Conservation (phyloP, 2,888 invertebrate genomes). For the Rhimphoctona megacephalus region DNA sequence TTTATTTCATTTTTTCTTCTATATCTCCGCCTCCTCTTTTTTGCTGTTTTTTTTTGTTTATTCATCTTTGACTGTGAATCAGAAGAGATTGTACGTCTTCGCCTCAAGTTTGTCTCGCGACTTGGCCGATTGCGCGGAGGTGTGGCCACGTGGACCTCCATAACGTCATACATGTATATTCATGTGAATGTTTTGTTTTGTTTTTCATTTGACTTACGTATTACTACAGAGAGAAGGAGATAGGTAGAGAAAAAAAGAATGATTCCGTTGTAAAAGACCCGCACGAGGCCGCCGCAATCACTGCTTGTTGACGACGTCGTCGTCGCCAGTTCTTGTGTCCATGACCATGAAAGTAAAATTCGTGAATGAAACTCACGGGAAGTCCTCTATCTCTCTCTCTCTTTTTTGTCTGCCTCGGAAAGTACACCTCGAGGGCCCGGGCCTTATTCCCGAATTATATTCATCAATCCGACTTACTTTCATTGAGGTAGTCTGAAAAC, state of each 20-base stretch:
- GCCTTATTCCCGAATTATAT: not conserved
- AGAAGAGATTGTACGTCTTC: not conserved
- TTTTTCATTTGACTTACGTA: slow-evolving; percentile 43
- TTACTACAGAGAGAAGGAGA: slow-evolving; percentile 38
- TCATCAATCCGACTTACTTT: slow-evolving; percentile 4
- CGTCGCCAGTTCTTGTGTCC: slow-evolving; percentile 71
- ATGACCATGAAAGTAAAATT: slow-evolving; percentile 83
- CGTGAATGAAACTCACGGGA: slow-evolving; percentile 73
- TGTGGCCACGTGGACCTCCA: slow-evolving; percentile 32
- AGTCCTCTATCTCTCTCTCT: slow-evolving; percentile 2
- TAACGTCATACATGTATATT: slow-evolving; percentile 23
- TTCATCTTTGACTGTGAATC: slow-evolving; percentile 10
- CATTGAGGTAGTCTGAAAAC: not conserved
- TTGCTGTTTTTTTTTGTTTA: not conserved
- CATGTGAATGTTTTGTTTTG: not conserved
- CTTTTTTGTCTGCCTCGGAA: slow-evolving; percentile 1
- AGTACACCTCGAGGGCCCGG: slow-evolving; percentile 11
- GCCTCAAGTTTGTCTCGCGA: slow-evolving; percentile 45
- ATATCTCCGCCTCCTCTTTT: not conserved
- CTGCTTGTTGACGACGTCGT: slow-evolving; percentile 68
- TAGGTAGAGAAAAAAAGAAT: slow-evolving; percentile 1
- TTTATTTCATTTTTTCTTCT: slow-evolving; percentile 13
- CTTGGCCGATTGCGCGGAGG: slow-evolving; percentile 33
- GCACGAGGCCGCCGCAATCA: slow-evolving; percentile 61
- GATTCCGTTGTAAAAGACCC: slow-evolving; percentile 39